phyloP scores from a whole-genome alignment of 2,888 invertebrate genomes.

The Sminthurinus aureus region DNA sequence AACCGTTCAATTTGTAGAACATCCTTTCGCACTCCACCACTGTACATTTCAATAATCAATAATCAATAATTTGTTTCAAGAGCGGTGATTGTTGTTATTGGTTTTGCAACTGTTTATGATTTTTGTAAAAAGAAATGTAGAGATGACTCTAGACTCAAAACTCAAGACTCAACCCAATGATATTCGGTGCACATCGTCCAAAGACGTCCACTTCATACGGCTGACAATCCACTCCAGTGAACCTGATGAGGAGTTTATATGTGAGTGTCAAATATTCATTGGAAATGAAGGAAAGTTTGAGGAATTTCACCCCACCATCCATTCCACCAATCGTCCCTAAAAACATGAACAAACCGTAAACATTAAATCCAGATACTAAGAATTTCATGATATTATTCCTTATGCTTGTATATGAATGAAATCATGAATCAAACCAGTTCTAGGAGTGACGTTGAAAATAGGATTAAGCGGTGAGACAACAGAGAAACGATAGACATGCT shows the following conservation, averaged over 20 bases:
- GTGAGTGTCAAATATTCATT: conserved; percentile 32
- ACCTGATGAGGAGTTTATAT: conserved; percentile 22
- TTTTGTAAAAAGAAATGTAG: background rate
- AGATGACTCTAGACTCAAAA: no score
- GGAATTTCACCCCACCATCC: background rate
- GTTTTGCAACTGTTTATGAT: background rate
- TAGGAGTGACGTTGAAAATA: conserved; percentile 21
- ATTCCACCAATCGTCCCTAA: conserved; percentile 20
- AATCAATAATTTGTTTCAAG: background rate
- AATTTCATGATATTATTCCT: no score
- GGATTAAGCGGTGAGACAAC: conserved; percentile 15
- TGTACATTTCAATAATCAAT: background rate
- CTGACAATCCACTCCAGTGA: conserved; percentile 14
- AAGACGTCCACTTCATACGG: conserved; percentile 21
- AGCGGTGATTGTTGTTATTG: background rate
- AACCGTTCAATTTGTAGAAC: conserved; percentile 11
- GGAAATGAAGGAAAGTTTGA: conserved; percentile 14
- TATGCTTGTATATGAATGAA: background rate
- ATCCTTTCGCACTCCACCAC: background rate
- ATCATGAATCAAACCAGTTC: background rate
- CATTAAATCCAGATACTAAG: no score
- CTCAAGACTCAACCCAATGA: background rate
- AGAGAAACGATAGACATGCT: conserved; percentile 6
- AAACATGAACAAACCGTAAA: background rate
- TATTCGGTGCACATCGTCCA: conserved; percentile 32